Evolutionary conservation across 2,797 vertebrate genomes (phyloP), one percentile per base, ranked within the genome.

Genomic region (Betta splendens): DNA sequence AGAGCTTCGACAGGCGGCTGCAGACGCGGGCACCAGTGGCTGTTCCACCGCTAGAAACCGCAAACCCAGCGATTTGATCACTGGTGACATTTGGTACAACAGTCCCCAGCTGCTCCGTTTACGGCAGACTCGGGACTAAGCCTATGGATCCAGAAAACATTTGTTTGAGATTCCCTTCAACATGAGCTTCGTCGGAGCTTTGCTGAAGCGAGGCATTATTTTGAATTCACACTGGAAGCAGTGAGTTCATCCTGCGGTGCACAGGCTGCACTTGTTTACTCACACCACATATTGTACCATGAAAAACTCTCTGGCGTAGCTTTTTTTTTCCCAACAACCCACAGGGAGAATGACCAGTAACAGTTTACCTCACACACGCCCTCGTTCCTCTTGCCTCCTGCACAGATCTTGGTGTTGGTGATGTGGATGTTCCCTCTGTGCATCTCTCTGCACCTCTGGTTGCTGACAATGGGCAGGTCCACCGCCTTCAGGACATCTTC

Each of bases 361-460:
- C 35, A 38, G 48, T 73, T 93, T 93, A 98, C 98, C 94, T 99
- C 97, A 74, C 98, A 99, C 52, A 97, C 95, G 62, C 96, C 98
- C 75, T 96, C 92, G 59, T 94, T 94, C 28, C 89, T 84, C 44
- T 81, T 93, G 65, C 97, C 96, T 33, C 94, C 95, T 37, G 97
- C 97, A 75, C 98, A 99, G 76, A 99, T 93, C 91, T 95, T 96
- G 58, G 92, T 94, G 43, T 95, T 93, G 66, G 91, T 95, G 80
- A 98, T 93, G 40, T 89, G 93, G 68, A 98, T 88, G 73, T 89
- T 95, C 26, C 94, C 94, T 84, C 93, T 91, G 81, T 98, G 95
- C 83, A 95, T 90, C 4, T 94, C 92, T 77, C 89, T 91, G 64
- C 98, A 99, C 66, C 87, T 93, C 62, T 94, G 91, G 43, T 94